Base-by-base conservation (phyloP, 1,140 invertebrate genomes). In the Ladona fulva region DNA sequence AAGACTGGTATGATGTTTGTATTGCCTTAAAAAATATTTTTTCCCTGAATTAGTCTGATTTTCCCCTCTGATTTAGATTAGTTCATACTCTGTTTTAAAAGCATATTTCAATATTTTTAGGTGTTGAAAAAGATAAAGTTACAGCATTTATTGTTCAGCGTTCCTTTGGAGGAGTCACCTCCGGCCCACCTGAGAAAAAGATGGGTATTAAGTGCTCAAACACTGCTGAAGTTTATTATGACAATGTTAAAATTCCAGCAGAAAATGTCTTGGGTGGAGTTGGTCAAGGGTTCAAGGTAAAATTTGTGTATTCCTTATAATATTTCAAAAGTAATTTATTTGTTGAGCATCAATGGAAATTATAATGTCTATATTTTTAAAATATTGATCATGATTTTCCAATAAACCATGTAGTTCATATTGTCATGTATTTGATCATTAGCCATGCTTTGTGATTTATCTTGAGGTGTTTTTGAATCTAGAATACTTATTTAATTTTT, bases 131-230 rank as follows among this genome's bases (percentile, higher is more conserved):
- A 77, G 89, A 91, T 78, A 90, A 93, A 87, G 90, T 98, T 0
- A 96, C 96, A 0, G 97, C 95, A 1, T 99, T 99, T 84, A 97
- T 99, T 84, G 98, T 99, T 77, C 97, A 99, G 87, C 89, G 97
- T 80, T 86, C 87, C 0, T 99, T 99, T 87, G 96, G 96, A 73
- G 97, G 97, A 37, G 94, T 99, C 5, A 94, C 94, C 0, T 95
- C 87, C 85, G 97, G 97, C 74, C 91, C 95, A 24, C 96, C 97
- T 73, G 98, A 99, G 86, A 97, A 98, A 83, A 99, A 99, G 87
- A 99, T 99, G 97, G 98, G 98, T 76, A 99, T 99, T 82, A 99
- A 98, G 86, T 93, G 91, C 80, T 99, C 97, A 74, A 99, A 99
- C 85, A 99, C 98, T 11, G 90, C 97, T 16, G 97, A 98, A 86